Evolutionary conservation across 2,113 vertebrate genomes (phyloP).

Genomic region (Chamaetylas fuelleborni): DNA sequence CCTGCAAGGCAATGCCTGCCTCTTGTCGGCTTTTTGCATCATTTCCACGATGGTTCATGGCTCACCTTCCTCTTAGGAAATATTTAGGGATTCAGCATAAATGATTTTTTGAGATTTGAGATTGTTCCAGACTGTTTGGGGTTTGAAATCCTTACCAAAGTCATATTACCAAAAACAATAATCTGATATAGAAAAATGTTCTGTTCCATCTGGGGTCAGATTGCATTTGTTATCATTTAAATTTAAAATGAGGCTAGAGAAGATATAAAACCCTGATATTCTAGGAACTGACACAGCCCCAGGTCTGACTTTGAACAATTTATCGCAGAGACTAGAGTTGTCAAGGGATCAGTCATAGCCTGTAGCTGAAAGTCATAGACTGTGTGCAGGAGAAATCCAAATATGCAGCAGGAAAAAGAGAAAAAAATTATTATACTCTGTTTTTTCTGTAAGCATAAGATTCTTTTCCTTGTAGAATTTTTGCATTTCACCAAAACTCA

Average conservation of each 20-base stretch:
- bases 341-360: slow-evolving; percentile 63
- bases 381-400: slow-evolving; percentile 21
- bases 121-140: background rate
- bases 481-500: background rate
- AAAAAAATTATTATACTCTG: background rate
- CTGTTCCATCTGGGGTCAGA: slow-evolving; percentile 1
- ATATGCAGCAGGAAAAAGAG: background rate
- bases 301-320: slow-evolving; percentile 65
- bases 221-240: slow-evolving; percentile 42
- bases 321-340: slow-evolving; percentile 49
- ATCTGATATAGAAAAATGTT: background rate
- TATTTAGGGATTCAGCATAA: background rate
- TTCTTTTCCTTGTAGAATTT: background rate
- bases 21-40: background rate
- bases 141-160: background rate
- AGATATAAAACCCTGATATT: slow-evolving; percentile 58
- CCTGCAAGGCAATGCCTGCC: background rate
- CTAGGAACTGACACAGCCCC: slow-evolving; percentile 66
- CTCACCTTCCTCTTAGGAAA: background rate
- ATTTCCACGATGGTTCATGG: background rate
- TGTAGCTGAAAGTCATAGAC: slow-evolving; percentile 40
- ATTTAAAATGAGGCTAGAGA: slow-evolving; percentile 59
- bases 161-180: background rate
- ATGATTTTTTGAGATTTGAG: background rate
- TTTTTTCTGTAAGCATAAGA: slow-evolving; percentile 1